Evolutionary conservation across 2,888 invertebrate genomes (phyloP), one percentile per base, ranked within the genome.

Genomic region (Eristalis pertinax): DNA sequence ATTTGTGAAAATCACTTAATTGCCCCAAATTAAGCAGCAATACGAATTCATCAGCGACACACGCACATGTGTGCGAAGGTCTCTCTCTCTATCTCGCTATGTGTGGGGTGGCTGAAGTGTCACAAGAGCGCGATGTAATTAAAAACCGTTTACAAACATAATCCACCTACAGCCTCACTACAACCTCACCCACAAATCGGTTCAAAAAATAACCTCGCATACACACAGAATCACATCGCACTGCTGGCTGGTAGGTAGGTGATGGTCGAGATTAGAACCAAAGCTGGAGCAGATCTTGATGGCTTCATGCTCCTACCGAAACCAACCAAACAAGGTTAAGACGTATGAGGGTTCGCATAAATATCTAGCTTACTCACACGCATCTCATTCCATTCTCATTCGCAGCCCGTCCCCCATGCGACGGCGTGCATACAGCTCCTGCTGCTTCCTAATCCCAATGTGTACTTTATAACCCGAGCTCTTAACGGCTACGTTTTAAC

Each of bases 1-100:
- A 87, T 87, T 87, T 84, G 84, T 84, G 87, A 80, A 87, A 87
- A 87, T 87, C 87, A 87, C 84, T 80, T 87, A 84, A 87, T 87
- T 87, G 76, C 87, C 79, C 73, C 72, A 69, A 75, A 84, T 80
- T 79, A 80, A 84, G 72, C 64, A 72, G 69, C 76, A 84, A 73
- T 87, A 84, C 84, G 78, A 84, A 78, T 79, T 75, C 70, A 68
- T 62, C 70, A 24, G 68, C 77, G 15, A 72, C 69, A 58, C 68
- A 69, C 68, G 38, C 56, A 79, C 60, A 11, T 15, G 4, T 22
- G 19, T 43, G 41, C 4, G n/a, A 43, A 19, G 22, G 8, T 10
- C 35, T 10, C 35, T 38, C 11, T 0, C 35, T 38, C 38, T 2
- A 8, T 35, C 35, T 35, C 35, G 8, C 35, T 35, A 8, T 35